Evolutionary conservation across 2,113 vertebrate genomes (phyloP).

Genomic region (Bubo blakistoni): DNA sequence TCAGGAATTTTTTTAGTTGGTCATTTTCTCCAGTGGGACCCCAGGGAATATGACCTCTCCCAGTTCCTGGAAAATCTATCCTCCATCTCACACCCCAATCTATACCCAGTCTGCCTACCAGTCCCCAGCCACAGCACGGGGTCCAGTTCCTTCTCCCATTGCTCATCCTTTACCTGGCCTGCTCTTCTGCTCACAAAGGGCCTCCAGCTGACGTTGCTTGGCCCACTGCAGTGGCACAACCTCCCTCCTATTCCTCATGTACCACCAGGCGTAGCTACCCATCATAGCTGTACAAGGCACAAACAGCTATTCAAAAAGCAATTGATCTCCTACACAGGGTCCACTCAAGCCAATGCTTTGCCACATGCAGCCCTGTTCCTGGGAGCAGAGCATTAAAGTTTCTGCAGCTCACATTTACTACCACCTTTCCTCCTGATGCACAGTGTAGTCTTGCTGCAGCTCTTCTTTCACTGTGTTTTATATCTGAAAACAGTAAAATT

Average conservation of each 20-base stretch:
- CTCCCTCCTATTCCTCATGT: not conserved
- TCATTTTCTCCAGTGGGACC: not conserved
- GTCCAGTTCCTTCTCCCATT: not conserved
- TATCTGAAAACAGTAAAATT: not conserved
- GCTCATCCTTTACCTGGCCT: not conserved
- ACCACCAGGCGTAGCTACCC: not conserved
- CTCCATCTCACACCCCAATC: not conserved
- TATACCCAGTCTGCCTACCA: not conserved
- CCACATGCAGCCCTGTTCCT: not conserved
- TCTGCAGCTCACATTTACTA: not conserved
- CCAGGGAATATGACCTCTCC: not conserved
- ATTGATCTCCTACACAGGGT: not conserved
- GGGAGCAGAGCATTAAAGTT: not conserved
- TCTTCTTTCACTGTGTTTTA: not conserved
- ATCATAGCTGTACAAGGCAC: fast-evolving
- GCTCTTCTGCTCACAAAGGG: not conserved
- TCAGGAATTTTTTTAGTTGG: not conserved
- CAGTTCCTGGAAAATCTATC: not conserved
- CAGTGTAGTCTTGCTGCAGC: not conserved
- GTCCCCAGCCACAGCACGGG: not conserved
- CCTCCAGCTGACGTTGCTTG: not conserved
- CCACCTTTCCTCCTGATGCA: not conserved
- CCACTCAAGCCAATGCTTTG: not conserved
- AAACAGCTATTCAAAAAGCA: not conserved
- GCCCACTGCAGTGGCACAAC: not conserved